Conservation (phyloP, 2,113 vertebrate species). For the Erinaceus europaeus region DNA sequence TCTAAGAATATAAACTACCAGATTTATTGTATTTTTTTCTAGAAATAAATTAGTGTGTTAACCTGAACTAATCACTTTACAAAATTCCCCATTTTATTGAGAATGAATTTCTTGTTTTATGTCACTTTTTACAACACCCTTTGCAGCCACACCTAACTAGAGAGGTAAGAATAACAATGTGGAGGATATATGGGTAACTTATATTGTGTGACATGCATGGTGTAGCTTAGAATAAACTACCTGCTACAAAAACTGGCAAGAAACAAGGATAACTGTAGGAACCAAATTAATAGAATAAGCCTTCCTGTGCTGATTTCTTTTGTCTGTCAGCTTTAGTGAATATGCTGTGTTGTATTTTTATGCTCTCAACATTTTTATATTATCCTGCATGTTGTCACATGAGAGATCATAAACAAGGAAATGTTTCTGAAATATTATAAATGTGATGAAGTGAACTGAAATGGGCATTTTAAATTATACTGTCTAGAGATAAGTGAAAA, state of each 20-base stretch:
- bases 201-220: neutral
- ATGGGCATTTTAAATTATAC: conserved; percentile 71
- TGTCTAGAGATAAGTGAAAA: conserved; percentile 66
- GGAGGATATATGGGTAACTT: neutral
- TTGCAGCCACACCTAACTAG: neutral
- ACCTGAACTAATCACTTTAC: too few relatives aligned
- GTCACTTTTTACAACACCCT: neutral
- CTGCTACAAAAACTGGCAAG: neutral
- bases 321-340: conserved; percentile 30
- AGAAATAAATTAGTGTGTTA: too few relatives aligned
- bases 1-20: too few relatives aligned
- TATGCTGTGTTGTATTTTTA: conserved; percentile 20
- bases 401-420: conserved; percentile 56
- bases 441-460: conserved; percentile 64
- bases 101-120: neutral
- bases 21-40: too few relatives aligned
- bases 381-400: conserved; percentile 2
- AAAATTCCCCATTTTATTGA: neutral
- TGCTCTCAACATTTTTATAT: conserved; percentile 20
- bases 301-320: conserved; percentile 40
- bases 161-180: neutral
- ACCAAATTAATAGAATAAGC: conserved; percentile 11
- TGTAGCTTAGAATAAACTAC: neutral
- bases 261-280: neutral
- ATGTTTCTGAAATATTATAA: conserved; percentile 58